Evolutionary conservation across 2,113 vertebrate species (phyloP).

Genomic region (Tupaia tana): DNA sequence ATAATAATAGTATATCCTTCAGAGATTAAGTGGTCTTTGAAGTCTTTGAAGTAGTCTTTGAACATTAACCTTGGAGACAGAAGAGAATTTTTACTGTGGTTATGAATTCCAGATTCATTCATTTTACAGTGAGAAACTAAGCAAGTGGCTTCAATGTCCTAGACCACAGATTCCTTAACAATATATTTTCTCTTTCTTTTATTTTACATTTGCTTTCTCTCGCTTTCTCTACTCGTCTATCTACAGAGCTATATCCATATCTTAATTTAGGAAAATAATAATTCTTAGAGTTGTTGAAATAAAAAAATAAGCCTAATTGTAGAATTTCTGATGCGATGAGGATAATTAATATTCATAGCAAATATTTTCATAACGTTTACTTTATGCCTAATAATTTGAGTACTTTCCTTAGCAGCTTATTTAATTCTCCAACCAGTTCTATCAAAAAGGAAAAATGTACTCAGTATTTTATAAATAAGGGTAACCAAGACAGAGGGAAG

Average conservation of each 20-base stretch:
- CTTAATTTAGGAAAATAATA: not conserved
- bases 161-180: not conserved
- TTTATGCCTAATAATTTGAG: not conserved
- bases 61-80: not conserved
- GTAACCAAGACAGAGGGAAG: not conserved
- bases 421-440: not conserved
- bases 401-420: not conserved
- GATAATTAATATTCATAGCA: not conserved
- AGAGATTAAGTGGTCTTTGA: not conserved
- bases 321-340: not conserved
- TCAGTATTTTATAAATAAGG: not conserved
- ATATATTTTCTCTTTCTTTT: not conserved
- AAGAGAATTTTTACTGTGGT: not conserved
- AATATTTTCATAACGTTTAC: not conserved
- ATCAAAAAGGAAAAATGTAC: not conserved
- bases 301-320: not conserved
- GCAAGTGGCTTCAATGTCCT: not conserved
- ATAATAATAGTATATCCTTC: not conserved
- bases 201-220: too few relatives aligned
- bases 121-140: not conserved
- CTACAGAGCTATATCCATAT: not conserved
- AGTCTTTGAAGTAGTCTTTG: not conserved
- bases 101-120: not conserved
- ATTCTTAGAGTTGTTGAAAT: not conserved
- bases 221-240: not conserved